phyloP scores from a whole-genome alignment of 2,797 vertebrate species.

The Coendou prehensilis region DNA sequence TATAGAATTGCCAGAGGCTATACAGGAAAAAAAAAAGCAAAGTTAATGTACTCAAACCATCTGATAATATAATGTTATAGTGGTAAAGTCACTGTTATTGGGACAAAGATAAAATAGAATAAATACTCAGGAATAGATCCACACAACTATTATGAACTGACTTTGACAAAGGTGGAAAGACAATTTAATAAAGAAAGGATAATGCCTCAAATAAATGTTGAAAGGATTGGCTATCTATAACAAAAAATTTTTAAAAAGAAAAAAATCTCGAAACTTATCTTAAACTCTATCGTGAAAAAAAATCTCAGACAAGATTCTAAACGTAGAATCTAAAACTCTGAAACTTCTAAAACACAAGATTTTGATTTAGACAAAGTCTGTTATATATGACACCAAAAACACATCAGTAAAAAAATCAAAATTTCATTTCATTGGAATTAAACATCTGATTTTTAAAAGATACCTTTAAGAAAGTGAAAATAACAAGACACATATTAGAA shows the following conservation, averaged over 20 bases:
- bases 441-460: not conserved
- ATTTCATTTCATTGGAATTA: not conserved
- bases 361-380: not conserved
- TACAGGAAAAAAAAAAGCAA: not conserved
- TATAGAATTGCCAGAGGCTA: not conserved
- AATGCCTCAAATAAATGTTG: constrained; percentile 5
- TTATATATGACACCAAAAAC: not conserved
- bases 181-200: not conserved
- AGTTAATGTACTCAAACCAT: not conserved
- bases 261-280: not conserved
- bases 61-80: not conserved
- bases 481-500: not conserved
- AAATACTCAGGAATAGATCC: not conserved
- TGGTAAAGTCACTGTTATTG: not conserved
- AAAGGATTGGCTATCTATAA: not conserved
- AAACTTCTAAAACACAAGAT: not conserved
- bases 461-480: not conserved
- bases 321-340: not conserved
- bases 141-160: not conserved
- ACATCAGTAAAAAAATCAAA: not conserved
- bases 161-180: not conserved
- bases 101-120: not conserved
- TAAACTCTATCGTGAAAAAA: not conserved
- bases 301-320: not conserved
- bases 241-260: not conserved